Evolutionary conservation across 2,888 invertebrate genomes (phyloP), one percentile per base, ranked within the genome.

Genomic region (Uropetala carovei): DNA sequence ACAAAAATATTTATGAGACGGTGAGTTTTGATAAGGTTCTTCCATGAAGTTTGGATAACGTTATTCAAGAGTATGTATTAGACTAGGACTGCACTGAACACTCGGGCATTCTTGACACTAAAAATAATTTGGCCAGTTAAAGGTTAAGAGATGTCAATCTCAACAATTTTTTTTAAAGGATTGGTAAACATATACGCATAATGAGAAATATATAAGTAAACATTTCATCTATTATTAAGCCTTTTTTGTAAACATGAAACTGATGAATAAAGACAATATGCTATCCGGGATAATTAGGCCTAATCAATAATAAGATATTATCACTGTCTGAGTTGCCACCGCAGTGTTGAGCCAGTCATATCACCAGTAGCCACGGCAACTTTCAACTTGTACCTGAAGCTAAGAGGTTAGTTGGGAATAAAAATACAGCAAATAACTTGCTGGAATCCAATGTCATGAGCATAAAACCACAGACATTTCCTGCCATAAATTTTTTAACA

Each of bases 21-120:
- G 89, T 89, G 89, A 89, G 64, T 89, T 89, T 89, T 89, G 83
- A 89, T 89, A 89, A 89, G 89, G 89, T 89, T 89, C 89, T 89
- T 89, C 89, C 89, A 89, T 89, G 89, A 43, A 89, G 89, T 64
- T 64, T 89, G 64, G 89, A 89, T 89, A 43, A 89, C 43, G 60
- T 89, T 89, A 89, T 89, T 89, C 89, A 89, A 89, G 89, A 60
- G 59, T 59, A 16, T 86, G 86, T 75, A 89, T 60, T 68, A 89
- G 89, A 89, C 89, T 89, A 89, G 64, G 89, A 89, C 89, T 60
- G 64, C 89, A 89, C 89, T 89, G 89, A 89, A 89, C 89, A 89
- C 89, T 89, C 57, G 83, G 89, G 89, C 60, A 60, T 89, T 86
- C 27, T 64, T 43, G 18, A 43, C 43, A 64, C 64, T 68, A 68